Evolutionary conservation across 2,888 invertebrate genomes (phyloP), one percentile per base, ranked within the genome.

Genomic region (Drosophila mimica): DNA sequence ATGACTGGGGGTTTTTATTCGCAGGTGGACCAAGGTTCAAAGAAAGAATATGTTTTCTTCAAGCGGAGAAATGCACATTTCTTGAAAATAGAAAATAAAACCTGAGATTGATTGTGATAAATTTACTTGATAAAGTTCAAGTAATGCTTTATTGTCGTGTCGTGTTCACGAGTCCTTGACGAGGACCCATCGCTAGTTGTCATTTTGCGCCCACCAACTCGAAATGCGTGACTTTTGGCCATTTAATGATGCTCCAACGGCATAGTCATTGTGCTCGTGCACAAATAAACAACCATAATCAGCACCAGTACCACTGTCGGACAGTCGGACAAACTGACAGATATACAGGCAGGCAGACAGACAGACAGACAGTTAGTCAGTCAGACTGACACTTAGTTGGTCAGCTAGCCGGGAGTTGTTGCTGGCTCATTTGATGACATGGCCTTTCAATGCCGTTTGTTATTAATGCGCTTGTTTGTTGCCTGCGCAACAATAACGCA

Each of bases 181-280:
- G 30, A n/a, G 30, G 7, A 33, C 38, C 2, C 68, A 68, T 70
- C 68, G 38, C 68, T 68, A 66, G 74, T 67, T 62, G 73, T 73
- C 65, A 70, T 70, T 69, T 60, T 63, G 59, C 36, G 72, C 17
- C 49, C 72, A 73, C 70, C 80, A 82, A 78, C 87, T 74, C 62
- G 76, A 76, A 89, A 90, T 86, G 87, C 91, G 90, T 90, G 88
- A 89, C 88, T 83, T 82, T 84, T 87, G 88, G 91, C 79, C 90
- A 76, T 88, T 90, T 88, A 88, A 88, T 89, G 89, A 90, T 88
- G 88, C 81, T 89, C 81, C 88, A 77, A 76, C 69, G 81, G 68
- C 79, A 81, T 86, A 87, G 82, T 76, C 81, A 81, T 79, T 69
- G 81, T 81, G 57, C 62, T 65, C 48, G 59, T 81, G 77, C 73